Base-by-base conservation (phyloP, 1,140 invertebrate species). In the Ceratina calcarata region DNA sequence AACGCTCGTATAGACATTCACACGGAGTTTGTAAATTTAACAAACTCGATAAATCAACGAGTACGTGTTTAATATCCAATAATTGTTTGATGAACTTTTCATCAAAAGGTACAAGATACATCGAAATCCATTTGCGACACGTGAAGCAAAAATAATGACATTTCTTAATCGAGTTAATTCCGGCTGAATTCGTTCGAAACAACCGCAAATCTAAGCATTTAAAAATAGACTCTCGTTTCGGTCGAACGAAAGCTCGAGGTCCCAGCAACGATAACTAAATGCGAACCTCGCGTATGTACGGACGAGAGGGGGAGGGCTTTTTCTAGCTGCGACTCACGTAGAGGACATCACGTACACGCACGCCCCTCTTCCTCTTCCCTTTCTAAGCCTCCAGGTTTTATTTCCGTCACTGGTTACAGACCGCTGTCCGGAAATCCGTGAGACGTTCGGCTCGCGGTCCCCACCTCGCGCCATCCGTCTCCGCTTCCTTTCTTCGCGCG, bases 351-450 rank as follows among this genome's bases (percentile, higher is more conserved):
- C 78, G 78, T 79, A 79, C 37, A 4, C 45, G 53, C 24, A 57
- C 55, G 16, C 10, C 13, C 18, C 51, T 32, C 27, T 0, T 18
- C 27, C 24, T 32, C 16, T 10, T 10, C 13, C 45, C 22, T 15
- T 22, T 10, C 10, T 10, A 45, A 45, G 18, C 12, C 72, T 57
- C 18, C 18, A 49, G 72, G 51, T 68, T 82, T 82, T 82, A 79
- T 81, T 81, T 81, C 80, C 75, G 80, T 81, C 80, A 18, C 45
- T 27, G 51, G 32, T 65, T 65, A 67, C 32, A 45, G 7, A 15
- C 7, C 76, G 53, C 68, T 71, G 69, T 82, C 80, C 80, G 76
- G 80, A 82, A 79, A 82, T 82, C 80, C 80, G 76, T 79, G 61
- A 82, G 80, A 82, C 80, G 27, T 64, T 80, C 65, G 75, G 51